Evolutionary conservation across 2,797 vertebrate genomes (phyloP), one percentile per base, ranked within the genome.

Genomic region (Acanthurus tractus): DNA sequence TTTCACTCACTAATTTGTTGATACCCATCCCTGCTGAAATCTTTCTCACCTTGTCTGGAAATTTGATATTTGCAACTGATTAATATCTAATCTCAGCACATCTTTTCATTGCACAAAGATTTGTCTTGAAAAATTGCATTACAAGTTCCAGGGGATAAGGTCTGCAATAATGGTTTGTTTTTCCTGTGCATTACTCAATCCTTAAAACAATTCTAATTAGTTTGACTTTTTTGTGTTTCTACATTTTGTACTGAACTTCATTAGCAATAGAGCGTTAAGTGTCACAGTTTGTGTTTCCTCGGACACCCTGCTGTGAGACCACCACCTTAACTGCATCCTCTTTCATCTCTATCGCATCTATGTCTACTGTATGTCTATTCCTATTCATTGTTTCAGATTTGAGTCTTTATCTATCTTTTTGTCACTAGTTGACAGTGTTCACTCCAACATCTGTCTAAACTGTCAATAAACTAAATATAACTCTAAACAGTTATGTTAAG

Each of bases 71-170:
- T 11, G 2, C n/a, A 63, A 14, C 67, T 15, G 18, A 72, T 68
- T 25, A 46, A 42, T 44, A 70, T 61, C n/a, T 49, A 2, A 59
- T 64, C 6, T 50, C 63, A 57, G 65, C 52, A 72, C 13, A 58
- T 54, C n/a, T n/a, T n/a, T n/a, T n/a, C n/a, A n/a, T n/a, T n/a
- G n/a, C n/a, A n/a, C n/a, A n/a, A n/a, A n/a, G 56, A 25, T 25
- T 25, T 25, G 25, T 25, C 25, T 25, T 25, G 25, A 25, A 25
- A 25, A 25, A 25, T 45, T 70, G 25, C 3, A 61, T 70, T 40
- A 42, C 20, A 45, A 29, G 8, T 22, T 29, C 2, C 23, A 55
- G 72, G 25, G 44, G 2, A 61, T 50, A 25, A 55, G 8, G 23
- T 46, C 38, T 58, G 15, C 25, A 13, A 49, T 64, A n/a, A 56